Evolutionary conservation across 2,888 invertebrate genomes (phyloP).

Genomic region (Autographa gamma): DNA sequence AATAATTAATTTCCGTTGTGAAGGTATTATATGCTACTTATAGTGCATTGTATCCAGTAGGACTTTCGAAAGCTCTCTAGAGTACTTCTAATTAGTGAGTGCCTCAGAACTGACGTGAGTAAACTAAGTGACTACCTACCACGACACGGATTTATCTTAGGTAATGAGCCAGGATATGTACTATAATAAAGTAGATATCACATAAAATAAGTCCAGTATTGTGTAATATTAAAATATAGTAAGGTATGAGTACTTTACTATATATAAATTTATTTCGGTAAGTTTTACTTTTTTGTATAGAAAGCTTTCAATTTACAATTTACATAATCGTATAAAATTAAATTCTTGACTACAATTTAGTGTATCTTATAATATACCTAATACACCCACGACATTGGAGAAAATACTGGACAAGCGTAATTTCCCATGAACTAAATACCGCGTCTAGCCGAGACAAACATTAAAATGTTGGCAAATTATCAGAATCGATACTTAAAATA

Average conservation of each 20-base stretch:
- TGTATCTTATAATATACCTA: not conserved
- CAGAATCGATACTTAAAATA: constrained; percentile 52
- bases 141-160: constrained; percentile 10
- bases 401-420: constrained; percentile 1
- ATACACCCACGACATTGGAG: not conserved
- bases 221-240: not conserved
- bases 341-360: not conserved
- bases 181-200: not conserved
- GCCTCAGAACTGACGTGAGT: constrained; percentile 28
- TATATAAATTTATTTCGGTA: no score
- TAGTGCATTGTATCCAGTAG: constrained; percentile 18
- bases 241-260: no score
- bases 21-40: constrained; percentile 13
- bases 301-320: no score
- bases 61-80: constrained; percentile 26
- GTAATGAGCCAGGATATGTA: not conserved
- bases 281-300: no score
- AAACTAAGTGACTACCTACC: constrained; percentile 20
- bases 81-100: constrained; percentile 25
- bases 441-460: constrained; percentile 37
- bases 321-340: constrained; percentile 1
- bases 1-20: constrained; percentile 24
- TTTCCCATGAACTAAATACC: constrained; percentile 44
- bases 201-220: constrained; percentile 21
- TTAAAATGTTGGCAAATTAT: constrained; percentile 52